These are phyloP conservation scores for Aphelinus atriplicis DNA, from an alignment of 1,140 invertebrate species.

Conservation along the genomic window DNA sequence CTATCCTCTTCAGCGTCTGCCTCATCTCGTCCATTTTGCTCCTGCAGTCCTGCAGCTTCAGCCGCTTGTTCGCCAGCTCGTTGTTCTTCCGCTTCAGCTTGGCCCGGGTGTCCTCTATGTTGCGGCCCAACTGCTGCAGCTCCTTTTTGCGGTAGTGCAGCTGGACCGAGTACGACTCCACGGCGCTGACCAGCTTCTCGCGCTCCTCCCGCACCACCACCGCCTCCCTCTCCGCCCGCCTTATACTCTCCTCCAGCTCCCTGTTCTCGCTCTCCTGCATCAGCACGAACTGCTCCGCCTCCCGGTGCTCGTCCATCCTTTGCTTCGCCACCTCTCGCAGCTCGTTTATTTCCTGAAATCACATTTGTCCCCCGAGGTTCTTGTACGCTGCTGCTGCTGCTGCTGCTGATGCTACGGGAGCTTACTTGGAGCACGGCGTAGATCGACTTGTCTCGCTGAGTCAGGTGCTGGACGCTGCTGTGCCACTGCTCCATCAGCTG, in stretches of 20 bases:
- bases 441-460: conserved; percentile 56
- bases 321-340: conserved; percentile 48
- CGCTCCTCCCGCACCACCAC: conserved; percentile 46
- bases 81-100: conserved; percentile 49
- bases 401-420: background rate
- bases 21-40: conserved; percentile 53
- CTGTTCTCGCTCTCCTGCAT: conserved; percentile 54
- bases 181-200: conserved; percentile 41
- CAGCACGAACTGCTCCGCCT: conserved; percentile 55
- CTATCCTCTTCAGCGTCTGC: conserved; percentile 49
- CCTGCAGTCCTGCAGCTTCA: conserved; percentile 49
- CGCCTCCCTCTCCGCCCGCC: conserved; percentile 50
- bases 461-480: conserved; percentile 54
- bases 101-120: conserved; percentile 44
- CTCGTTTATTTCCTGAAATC: conserved; percentile 53
- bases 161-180: conserved; percentile 44
- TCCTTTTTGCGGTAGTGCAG: conserved; percentile 45
- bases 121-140: conserved; percentile 46
- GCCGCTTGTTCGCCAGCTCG: conserved; percentile 48
- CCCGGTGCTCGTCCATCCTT: conserved; percentile 48
- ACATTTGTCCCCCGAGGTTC: conserved; percentile 1
- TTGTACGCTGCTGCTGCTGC: background rate
- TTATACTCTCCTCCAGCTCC: conserved; percentile 49
- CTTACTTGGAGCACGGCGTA: conserved; percentile 49
- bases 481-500: conserved; percentile 63